Base-by-base conservation (phyloP, 2,888 invertebrate genomes). In the Acanthosepion lycidas region DNA sequence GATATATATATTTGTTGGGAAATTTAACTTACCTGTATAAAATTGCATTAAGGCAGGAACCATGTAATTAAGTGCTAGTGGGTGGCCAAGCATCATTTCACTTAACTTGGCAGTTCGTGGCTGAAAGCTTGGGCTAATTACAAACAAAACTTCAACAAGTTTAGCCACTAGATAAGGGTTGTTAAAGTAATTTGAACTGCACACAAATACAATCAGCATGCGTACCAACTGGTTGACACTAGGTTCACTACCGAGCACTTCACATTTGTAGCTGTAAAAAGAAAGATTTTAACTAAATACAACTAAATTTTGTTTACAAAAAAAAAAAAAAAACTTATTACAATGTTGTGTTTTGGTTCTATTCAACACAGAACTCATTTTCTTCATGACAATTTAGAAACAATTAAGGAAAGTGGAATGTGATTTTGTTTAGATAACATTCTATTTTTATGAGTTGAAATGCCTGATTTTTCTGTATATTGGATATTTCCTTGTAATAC, bases 161-260 rank as follows among this genome's bases (percentile, higher is more conserved):
- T 99, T 99, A 96, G 99, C 99, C 95, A 99, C 98, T 95, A 99
- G 98, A 97, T 99, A 99, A 0, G 99, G 99, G 98, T 99, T 99
- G 97, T 98, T 98, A 97, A 99, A 98, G 97, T 98, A 98, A 28
- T 99, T 98, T 95, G 98, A 98, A 97, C 99, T 99, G 98, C 99
- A 99, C 95, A 99, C 98, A 96, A 99, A 98, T 95, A 98, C 98
- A 92, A 99, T 98, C 59, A 99, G 98, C 98, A 99, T 99, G 59
- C 98, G 98, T 95, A 99, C 98, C 95, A 99, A 98, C 28, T 96
- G 96, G n/a, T 96, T 95, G 51, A 96, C 96, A 94, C 96, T 95
- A 28, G 96, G 96, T 94, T 97, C 97, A 59, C 95, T 93, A 20
- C 93, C 96, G 59, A 96, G 94, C 28, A 97, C 95, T n/a, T 95